Percentiles rank a stretch among this genome's conserved stretches.
Conservation (phyloP, 2,113 vertebrate genomes). For the Sporophila hypoxantha region DNA sequence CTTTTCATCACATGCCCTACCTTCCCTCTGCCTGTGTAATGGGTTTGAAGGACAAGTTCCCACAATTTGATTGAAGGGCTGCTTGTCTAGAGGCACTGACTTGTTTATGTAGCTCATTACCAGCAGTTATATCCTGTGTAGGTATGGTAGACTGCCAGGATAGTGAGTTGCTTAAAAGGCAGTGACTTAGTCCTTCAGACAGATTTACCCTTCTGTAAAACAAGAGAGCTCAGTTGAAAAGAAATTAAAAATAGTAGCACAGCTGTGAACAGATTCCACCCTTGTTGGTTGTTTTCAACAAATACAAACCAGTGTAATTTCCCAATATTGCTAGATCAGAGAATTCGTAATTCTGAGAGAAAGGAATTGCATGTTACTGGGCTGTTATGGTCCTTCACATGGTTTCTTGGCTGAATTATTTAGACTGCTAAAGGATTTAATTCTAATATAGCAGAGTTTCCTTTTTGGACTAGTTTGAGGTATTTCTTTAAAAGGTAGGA, state of each 20-base stretch:
- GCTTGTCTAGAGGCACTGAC: not conserved
- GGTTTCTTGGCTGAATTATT: not conserved
- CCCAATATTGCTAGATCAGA: not conserved
- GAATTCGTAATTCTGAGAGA: not conserved
- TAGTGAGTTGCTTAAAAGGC: not conserved
- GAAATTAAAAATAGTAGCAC: not conserved
- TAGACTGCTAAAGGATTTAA: not conserved
- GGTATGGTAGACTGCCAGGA: not conserved
- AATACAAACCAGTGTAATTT: not conserved
- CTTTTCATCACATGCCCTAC: not conserved
- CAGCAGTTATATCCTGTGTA: not conserved
- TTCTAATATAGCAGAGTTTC: not conserved
- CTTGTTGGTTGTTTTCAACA: not conserved
- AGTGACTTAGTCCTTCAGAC: not conserved
- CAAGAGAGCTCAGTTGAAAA: not conserved
- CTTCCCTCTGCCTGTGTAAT: not conserved
- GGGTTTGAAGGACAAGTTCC: not conserved
- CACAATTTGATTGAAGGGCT: not conserved
- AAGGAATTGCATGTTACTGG: not conserved
- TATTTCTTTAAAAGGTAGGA: not conserved
- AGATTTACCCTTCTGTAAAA: not conserved
- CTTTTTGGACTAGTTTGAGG: not conserved
- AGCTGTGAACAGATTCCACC: not conserved
- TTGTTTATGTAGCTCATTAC: not conserved
- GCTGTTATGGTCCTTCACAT: not conserved